These are phyloP conservation scores for Physella acuta DNA, from an alignment of 1,140 invertebrate genomes.

Conservation along the genomic window DNA sequence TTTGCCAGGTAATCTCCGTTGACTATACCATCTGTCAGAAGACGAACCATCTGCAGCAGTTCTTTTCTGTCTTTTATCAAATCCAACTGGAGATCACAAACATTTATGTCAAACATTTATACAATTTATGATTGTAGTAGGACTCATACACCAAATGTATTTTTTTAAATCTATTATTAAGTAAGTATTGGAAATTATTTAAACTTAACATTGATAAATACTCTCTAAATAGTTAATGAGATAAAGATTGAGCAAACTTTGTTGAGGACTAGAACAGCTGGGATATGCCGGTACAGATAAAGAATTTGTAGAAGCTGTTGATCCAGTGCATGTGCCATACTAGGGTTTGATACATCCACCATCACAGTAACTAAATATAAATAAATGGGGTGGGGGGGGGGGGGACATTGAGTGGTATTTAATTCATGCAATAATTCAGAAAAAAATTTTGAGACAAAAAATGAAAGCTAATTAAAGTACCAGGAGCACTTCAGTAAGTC, in stretches of 20 bases:
- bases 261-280: slow-evolving; percentile 82
- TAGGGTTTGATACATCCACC: slow-evolving; percentile 78
- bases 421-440: too few species aligned
- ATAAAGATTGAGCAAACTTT: slow-evolving; percentile 67
- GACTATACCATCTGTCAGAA: slow-evolving; percentile 69
- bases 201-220: too few species aligned
- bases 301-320: slow-evolving; percentile 72
- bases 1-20: slow-evolving; percentile 31
- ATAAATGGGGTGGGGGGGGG: too few species aligned
- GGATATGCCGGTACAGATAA: slow-evolving; percentile 66
- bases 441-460: too few species aligned
- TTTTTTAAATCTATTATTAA: too few species aligned
- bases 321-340: slow-evolving; percentile 70
- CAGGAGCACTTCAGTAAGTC: too few species aligned
- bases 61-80: slow-evolving; percentile 73
- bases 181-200: too few species aligned
- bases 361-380: slow-evolving; percentile 76
- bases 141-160: too few species aligned
- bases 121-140: too few species aligned
- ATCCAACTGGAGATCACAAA: slow-evolving; percentile 78
- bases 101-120: too few species aligned
- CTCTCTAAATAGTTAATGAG: not conserved
- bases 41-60: slow-evolving; percentile 71
- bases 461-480: too few species aligned
- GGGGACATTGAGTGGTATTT: too few species aligned